phyloP scores from a whole-genome alignment of 2,888 invertebrate species.

The Sinodicranocentrus sp. region DNA sequence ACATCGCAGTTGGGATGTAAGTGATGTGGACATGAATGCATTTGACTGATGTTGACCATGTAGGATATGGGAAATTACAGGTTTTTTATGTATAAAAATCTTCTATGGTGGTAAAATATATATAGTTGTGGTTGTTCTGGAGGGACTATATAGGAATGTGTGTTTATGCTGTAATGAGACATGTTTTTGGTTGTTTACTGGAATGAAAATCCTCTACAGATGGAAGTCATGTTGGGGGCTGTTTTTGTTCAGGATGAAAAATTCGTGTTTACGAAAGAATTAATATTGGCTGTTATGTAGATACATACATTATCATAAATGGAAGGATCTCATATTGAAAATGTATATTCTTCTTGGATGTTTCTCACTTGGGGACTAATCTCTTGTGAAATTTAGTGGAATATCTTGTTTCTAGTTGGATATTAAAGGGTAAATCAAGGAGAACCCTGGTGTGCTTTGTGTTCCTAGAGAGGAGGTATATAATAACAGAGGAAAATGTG shows the following conservation, averaged over 20 bases:
- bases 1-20: neutral
- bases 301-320: no score
- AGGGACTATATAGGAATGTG: neutral
- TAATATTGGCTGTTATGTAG: no score
- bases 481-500: no score
- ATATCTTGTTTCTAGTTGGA: neutral
- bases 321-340: no score
- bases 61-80: no score
- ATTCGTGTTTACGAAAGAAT: no score
- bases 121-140: neutral
- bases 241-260: no score
- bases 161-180: neutral
- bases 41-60: no score
- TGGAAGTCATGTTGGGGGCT: conserved; percentile 2
- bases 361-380: no score
- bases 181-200: neutral
- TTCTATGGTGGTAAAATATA: neutral
- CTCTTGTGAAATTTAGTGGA: neutral
- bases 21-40: neutral
- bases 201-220: neutral
- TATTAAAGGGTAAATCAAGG: conserved; percentile 32
- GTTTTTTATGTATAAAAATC: conserved; percentile 10
- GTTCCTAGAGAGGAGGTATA: no score
- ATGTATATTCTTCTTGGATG: no score
- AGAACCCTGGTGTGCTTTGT: conserved; percentile 7